Base-by-base conservation (phyloP, 2,113 vertebrate genomes). In the Tychaedon coryphoeus region DNA sequence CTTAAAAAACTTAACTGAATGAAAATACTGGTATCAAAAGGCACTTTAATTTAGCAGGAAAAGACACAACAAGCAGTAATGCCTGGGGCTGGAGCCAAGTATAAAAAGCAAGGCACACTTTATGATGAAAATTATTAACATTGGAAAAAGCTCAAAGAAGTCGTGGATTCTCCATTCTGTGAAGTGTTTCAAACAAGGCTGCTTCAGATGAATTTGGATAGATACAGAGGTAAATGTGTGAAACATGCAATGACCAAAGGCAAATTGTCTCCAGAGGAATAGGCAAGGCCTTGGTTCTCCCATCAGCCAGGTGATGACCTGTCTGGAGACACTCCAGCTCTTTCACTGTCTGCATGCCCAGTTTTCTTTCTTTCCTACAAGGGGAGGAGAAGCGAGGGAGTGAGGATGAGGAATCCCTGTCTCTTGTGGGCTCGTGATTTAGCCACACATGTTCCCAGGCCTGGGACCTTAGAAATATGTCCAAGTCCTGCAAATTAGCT, bases 21-120 rank as follows among this genome's bases (percentile, higher is more conserved):
- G 83, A 58, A 86, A 94, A 64, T 61, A 26, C 22, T 51, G 15
- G 8, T 83, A 91, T 93, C 51, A 86, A 92, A 92, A 86, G 51
- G 38, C 25, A 80, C 42, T 86, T 89, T 53, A 88, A 76, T 95
- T 94, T 90, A 88, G 42, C 64, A 91, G 75, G 38, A 48, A 86
- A 94, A 86, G 34, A 43, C 61, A 67, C 56, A 93, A 69, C 70
- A 88, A 76, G 47, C 42, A 62, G 14, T 78, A 78, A 72, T 48
- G 22, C 64, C 48, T 66, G n/a, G 48, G 28, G 36, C 70, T 91
- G 62, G 80, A 92, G 48, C 25, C 74, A 90, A 84, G 26, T 67
- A 74, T 72, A 51, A 60, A 91, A 64, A 91, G 54, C 25, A 76
- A 48, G 25, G 9, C 33, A 64, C 38, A 29, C 43, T 67, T 84